Conservation (phyloP, 1,140 invertebrate species). For the Penaeus vannamei region DNA sequence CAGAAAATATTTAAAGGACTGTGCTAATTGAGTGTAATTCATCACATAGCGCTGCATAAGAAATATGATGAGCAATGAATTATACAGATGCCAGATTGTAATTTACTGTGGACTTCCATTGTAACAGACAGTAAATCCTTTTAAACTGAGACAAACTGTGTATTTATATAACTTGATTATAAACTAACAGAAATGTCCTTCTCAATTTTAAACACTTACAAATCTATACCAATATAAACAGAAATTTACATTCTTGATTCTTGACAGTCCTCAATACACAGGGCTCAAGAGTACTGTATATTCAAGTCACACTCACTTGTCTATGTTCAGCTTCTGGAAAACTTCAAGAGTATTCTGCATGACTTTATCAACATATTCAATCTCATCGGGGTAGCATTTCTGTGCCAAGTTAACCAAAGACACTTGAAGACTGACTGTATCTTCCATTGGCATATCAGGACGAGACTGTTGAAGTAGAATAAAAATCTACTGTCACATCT, state of each 20-base stretch:
- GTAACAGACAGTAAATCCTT: too few relatives aligned
- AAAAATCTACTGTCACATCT: neutral
- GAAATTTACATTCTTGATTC: neutral
- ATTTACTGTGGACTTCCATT: too few relatives aligned
- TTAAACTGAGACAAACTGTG: too few relatives aligned
- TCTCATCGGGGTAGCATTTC: slow-evolving; percentile 94
- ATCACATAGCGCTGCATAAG: too few relatives aligned
- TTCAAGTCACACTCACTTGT: slow-evolving; percentile 42
- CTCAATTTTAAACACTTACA: too few relatives aligned
- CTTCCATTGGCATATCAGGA: slow-evolving; percentile 94
- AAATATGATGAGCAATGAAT: too few relatives aligned
- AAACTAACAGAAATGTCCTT: too few relatives aligned
- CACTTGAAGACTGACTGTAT: slow-evolving; percentile 96
- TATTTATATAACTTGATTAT: too few relatives aligned
- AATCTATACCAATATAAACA: too few relatives aligned
- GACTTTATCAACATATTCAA: slow-evolving; percentile 97
- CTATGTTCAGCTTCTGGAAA: slow-evolving; percentile 50
- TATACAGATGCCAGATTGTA: too few relatives aligned
- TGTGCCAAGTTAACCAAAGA: slow-evolving; percentile 95
- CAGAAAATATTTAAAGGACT: too few relatives aligned
- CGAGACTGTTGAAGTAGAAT: slow-evolving; percentile 78
- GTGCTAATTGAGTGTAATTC: too few relatives aligned
- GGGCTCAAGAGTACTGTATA: neutral
- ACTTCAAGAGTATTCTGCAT: slow-evolving; percentile 83
- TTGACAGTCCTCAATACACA: neutral